Base-by-base conservation (phyloP, 53 echinoderm and acorn worm genomes). In the Paracentrotus lividus region DNA sequence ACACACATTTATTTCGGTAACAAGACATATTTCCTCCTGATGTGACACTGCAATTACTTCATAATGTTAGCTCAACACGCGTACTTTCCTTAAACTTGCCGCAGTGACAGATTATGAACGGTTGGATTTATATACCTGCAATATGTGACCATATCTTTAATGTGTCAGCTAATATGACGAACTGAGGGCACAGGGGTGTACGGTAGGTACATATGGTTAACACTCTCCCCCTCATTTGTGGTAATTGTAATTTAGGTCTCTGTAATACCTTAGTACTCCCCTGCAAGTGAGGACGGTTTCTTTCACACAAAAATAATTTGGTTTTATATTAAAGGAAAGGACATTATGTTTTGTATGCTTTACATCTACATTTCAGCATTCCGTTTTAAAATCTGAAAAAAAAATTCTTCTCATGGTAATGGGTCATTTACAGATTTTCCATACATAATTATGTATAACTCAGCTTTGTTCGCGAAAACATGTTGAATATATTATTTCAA, bases 161-260 rank as follows among this genome's bases (percentile, higher is more conserved):
- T 72, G 72, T 38, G 72, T 40, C 40, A 40, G 38, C 16, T 40
- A 3, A 5, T 36, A 40, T 72, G 72, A 16, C 72, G 40, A 31
- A 38, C 72, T 9, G 72, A 40, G 72, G 40, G 36, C 72, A 40
- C 0, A 33, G 3, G 36, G 72, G 72, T 72, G 72, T 40, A 6
- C 15, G 18, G 72, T 40, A 38, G 40, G 38, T 38, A 32, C 51
- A 57, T 40, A 14, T 18, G 72, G 21, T 72, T 72, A 6, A 72
- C 72, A 72, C 72, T 36, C 40, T 27, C 85, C 26, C 27, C 29
- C 85, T 51, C 26, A 85, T 85, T 85, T 85, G 85, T 49, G 85
- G 85, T 85, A 49, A 85, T 85, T 13, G 15, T 0, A 9, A 18
- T 54, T 1, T 54, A 18, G 0, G 54, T 15, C 2, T 54, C 18